Base-by-base conservation (phyloP, 2,888 invertebrate species). In the Notocelia uddmanniana region DNA sequence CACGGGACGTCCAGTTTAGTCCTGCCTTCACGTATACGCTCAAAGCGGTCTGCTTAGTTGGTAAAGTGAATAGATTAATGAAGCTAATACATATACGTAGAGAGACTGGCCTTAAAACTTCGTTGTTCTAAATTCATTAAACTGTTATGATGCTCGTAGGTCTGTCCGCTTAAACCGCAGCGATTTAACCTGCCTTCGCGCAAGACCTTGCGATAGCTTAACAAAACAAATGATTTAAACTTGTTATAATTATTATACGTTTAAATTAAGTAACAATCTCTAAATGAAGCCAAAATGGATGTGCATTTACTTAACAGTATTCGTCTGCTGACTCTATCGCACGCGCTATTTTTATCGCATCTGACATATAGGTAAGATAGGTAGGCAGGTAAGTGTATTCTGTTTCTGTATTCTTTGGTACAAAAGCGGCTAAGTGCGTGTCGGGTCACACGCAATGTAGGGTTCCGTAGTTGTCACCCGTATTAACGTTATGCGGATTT, bases 1-100 rank as follows among this genome's bases (percentile, higher is more conserved):
- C 93, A 91, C 89, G 89, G 89, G 87, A 87, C 87, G 90, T 90
- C 91, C 90, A 86, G 88, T 87, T 83, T 83, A 86, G 85, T 81
- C 85, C 83, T 85, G 87, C 87, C 84, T 86, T 86, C 87, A 83
- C 85, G 81, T 82, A 82, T 77, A 74, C 76, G 63, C 37, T 55
- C 69, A 55, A 60, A 60, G 77, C 83, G 83, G 84, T 87, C 85
- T 84, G 83, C 84, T 86, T 85, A 85, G 81, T 83, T 82, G 82
- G 83, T 85, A 86, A 88, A 86, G 85, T 85, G 86, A 87, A 89
- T 86, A 86, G 88, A 83, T 83, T 83, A 87, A 88, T 86, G 85
- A 86, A 85, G 83, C 85, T 84, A 81, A 85, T 86, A 85, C 71
- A 67, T 68, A 62, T 72, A 72, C 71, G 45, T 72, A 62, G 48